Conservation (phyloP, 1,140 invertebrate species). For the Andrena cerasifolii region DNA sequence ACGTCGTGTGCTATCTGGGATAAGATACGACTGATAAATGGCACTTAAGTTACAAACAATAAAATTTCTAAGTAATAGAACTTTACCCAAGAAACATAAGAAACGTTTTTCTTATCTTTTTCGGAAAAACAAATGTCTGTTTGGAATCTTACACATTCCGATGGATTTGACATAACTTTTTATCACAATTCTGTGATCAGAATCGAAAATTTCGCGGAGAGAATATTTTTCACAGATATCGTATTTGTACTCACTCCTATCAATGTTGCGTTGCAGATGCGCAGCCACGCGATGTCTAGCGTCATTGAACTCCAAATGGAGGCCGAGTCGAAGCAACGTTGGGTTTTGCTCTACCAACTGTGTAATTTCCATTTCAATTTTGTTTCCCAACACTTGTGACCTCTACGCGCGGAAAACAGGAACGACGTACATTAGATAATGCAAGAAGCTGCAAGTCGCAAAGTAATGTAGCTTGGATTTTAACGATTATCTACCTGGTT, state of each 20-base stretch:
- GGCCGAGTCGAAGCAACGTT: slow-evolving; percentile 93
- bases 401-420: slow-evolving; percentile 84
- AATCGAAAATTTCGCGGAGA: neutral
- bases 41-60: slow-evolving; percentile 12
- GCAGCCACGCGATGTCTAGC: slow-evolving; percentile 95
- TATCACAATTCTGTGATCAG: neutral
- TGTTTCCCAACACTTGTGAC: slow-evolving; percentile 96
- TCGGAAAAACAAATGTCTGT: neutral
- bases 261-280: slow-evolving; percentile 97
- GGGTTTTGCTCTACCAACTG: slow-evolving; percentile 96
- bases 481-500: slow-evolving; percentile 90
- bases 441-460: neutral
- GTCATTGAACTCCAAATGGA: slow-evolving; percentile 98
- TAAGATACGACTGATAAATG: neutral
- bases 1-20: too few relatives aligned
- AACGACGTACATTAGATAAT: neutral
- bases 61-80: neutral
- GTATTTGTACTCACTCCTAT: slow-evolving; percentile 92
- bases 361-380: slow-evolving; percentile 99
- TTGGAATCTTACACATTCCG: neutral
- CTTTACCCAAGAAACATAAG: neutral
- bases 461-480: neutral
- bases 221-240: neutral
- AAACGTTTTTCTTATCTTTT: neutral
- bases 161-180: neutral